These are phyloP conservation scores for Dynastes hyllus DNA, from an alignment of 2,888 invertebrate genomes.

Conservation along the genomic window DNA sequence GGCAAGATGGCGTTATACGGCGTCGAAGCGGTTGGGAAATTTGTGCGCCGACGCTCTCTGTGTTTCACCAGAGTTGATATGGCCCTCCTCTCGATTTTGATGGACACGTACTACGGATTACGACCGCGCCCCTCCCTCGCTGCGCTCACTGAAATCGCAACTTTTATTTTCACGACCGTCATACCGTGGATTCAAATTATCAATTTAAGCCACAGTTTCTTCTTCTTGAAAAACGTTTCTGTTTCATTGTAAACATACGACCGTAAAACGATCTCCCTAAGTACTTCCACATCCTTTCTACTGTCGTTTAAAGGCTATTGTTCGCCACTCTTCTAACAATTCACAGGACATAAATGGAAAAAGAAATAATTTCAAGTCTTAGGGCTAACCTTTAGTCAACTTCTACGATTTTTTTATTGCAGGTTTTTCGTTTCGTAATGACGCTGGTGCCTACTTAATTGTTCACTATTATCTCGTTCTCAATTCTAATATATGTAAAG, in stretches of 20 bases:
- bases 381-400: conserved; percentile 3
- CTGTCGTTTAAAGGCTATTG: conserved; percentile 40
- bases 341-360: conserved; percentile 18
- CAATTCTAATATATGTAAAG: no score
- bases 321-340: conserved; percentile 43
- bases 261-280: conserved; percentile 41
- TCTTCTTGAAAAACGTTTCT: conserved; percentile 38
- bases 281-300: conserved; percentile 42
- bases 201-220: conserved; percentile 45
- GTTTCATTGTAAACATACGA: conserved; percentile 45
- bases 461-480: no score
- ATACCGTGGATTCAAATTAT: conserved; percentile 58
- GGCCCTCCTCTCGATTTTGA: conserved; percentile 72
- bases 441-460: no score
- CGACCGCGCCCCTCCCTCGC: conserved; percentile 70
- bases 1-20: conserved; percentile 64
- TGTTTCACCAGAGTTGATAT: conserved; percentile 66
- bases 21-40: conserved; percentile 62
- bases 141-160: conserved; percentile 66
- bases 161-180: conserved; percentile 64
- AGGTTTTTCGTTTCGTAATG: background rate
- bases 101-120: conserved; percentile 68
- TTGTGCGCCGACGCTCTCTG: conserved; percentile 62
- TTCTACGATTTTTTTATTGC: background rate
- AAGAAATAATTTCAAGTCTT: conserved; percentile 2